Evolutionary conservation across 2,797 vertebrate genomes (phyloP).

Genomic region (Falco columbarius): DNA sequence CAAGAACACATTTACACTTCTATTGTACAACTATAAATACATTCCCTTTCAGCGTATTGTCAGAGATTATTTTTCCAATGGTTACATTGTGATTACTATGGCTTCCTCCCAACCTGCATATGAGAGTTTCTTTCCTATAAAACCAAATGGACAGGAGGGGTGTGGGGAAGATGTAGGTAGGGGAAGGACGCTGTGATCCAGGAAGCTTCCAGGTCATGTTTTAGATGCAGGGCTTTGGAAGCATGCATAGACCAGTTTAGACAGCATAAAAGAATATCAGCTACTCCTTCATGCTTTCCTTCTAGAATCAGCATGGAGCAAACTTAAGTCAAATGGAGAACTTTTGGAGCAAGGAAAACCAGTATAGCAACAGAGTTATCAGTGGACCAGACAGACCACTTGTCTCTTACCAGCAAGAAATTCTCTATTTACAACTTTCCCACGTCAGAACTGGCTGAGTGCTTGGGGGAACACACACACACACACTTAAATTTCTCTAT

Average conservation of each 20-base stretch:
- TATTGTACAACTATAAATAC: background rate
- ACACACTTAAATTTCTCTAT: background rate
- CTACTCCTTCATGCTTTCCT: background rate
- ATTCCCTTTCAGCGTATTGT: background rate
- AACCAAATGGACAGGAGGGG: background rate
- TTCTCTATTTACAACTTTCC: background rate
- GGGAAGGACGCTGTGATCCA: background rate
- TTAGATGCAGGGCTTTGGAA: background rate
- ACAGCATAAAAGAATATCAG: background rate
- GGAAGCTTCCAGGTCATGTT: background rate
- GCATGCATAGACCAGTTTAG: rapidly evolving
- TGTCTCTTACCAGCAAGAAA: background rate
- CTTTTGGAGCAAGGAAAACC: background rate
- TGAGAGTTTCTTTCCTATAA: background rate
- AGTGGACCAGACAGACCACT: background rate
- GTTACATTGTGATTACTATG: background rate
- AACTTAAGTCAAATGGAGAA: background rate
- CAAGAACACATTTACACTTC: background rate
- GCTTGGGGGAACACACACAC: background rate
- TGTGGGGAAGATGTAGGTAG: background rate
- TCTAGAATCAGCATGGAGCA: background rate
- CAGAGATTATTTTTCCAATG: background rate
- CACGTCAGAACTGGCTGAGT: background rate
- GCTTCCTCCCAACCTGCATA: background rate
- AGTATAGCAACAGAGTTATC: background rate